Evolutionary conservation across 2,113 vertebrate species (phyloP).

Genomic region (Carettochelys insculpta): DNA sequence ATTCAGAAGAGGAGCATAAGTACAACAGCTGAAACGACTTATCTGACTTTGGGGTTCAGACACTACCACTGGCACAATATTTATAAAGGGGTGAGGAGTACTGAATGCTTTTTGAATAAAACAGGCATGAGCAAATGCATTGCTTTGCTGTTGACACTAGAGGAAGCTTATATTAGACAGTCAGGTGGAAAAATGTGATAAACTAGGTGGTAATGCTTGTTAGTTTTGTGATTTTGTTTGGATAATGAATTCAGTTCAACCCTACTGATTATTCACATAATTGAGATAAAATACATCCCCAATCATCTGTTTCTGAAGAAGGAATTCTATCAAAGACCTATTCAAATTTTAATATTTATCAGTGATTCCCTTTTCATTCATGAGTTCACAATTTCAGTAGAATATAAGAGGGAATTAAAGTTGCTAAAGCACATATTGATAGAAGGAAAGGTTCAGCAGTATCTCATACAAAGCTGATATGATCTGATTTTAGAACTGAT

Average conservation of each 20-base stretch:
- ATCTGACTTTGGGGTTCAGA: background rate
- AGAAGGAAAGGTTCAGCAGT: background rate
- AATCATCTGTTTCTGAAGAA: background rate
- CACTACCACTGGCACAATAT: rapidly evolving
- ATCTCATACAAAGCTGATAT: background rate
- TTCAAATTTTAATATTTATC: background rate
- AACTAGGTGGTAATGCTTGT: background rate
- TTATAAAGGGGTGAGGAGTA: background rate
- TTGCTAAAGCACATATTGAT: background rate
- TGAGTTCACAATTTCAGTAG: background rate
- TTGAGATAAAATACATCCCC: background rate
- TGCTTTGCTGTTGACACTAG: background rate
- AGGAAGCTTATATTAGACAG: background rate
- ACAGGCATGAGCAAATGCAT: background rate
- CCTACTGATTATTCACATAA: background rate
- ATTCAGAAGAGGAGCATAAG: background rate
- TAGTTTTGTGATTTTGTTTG: background rate
- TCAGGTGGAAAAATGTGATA: background rate
- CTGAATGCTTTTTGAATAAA: background rate
- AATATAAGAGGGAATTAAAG: background rate
- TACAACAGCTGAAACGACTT: rapidly evolving
- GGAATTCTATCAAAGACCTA: background rate
- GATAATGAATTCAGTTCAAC: background rate
- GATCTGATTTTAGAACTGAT: constrained; percentile 33
- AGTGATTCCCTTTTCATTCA: background rate